A percentile compares a stretch with the other conserved stretches of the same genome.
Conservation (phyloP, 1,140 invertebrate species). For the Brachionus plicatilis region DNA sequence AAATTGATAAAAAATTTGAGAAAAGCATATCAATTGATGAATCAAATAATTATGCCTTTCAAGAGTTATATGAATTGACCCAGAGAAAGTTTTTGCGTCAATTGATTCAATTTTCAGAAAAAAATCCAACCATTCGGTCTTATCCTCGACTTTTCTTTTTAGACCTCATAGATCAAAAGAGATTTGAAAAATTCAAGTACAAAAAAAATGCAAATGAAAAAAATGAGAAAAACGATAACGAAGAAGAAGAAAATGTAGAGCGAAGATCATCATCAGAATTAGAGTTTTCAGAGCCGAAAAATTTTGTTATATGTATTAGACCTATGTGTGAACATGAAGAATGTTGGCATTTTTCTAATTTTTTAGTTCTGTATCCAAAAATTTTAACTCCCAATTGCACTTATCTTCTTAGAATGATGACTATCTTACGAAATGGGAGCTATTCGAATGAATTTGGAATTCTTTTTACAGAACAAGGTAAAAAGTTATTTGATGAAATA, state of each 20-base stretch:
- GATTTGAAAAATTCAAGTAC: not conserved
- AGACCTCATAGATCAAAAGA: not conserved
- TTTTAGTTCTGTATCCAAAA: not conserved
- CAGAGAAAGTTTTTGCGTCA: conserved; percentile 51
- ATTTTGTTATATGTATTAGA: conserved; percentile 42
- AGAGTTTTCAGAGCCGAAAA: not conserved
- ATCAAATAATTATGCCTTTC: not conserved
- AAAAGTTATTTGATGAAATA: not conserved
- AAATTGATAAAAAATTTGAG: not conserved
- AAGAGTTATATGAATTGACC: conserved; percentile 52
- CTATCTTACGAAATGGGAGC: not conserved
- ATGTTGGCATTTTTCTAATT: conserved; percentile 40
- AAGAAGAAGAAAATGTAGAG: not conserved
- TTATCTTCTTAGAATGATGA: conserved; percentile 30
- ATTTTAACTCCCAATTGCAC: not conserved
- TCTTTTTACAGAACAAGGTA: not conserved
- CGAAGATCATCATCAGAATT: not conserved
- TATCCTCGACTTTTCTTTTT: conserved; percentile 35
- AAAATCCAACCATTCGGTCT: conserved; percentile 41
- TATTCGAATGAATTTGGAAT: not conserved
- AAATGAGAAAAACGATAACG: conserved; percentile 26
- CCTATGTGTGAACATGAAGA: conserved; percentile 49
- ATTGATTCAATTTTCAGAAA: conserved; percentile 45
- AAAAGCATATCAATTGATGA: not conserved
- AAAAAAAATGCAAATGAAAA: not conserved